Evolutionary conservation across 2,797 vertebrate species (phyloP), one percentile per base, ranked within the genome.

Genomic region (Dipus sagitta): DNA sequence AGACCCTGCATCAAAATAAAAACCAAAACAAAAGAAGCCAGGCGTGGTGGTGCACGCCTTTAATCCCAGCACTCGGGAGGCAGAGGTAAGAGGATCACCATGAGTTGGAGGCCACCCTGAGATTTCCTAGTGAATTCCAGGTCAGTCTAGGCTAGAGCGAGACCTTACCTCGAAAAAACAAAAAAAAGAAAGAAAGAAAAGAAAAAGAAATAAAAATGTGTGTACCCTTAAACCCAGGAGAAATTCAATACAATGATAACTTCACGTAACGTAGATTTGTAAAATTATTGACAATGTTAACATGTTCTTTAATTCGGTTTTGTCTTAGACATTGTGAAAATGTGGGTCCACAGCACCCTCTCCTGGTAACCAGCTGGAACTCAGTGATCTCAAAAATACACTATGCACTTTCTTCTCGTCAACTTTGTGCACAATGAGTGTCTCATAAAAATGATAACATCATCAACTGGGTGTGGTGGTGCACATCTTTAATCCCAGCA

Each of bases 351-450:
- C 88, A 18, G 85, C 85, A 20, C 96, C 94, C 93, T 96, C 97
- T 97, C 68, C 95, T 96, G 97, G 95, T 71, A 15, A 23, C 0
- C 8, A 24, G 17, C 74, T 93, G 47, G 94, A 96, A 85, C 71
- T 92, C 80, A 90, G 15, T 68, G 52, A 81, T 24, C 26, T n/a
- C 47, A 77, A 93, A 79, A 91, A 2, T 20, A 65, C 34, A 86
- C 2, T 2, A 17, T n/a, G 28, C 17, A 26, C 71, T 84, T 32
- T 76, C 28, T 42, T 67, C 47, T 4, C 3, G 2, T 78, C 64
- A 32, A 62, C 24, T 83, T 83, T 82, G 38, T 47, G 20, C 9
- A 81, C 76, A 75, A 74, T 76, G 47, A 62, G 12, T 87, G 32
- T 83, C 58, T 80, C 21, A 34, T 62, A 17, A 88, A 4, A 42